Conservation (phyloP, 2,888 invertebrate genomes). For the Thereva nobilitata region DNA sequence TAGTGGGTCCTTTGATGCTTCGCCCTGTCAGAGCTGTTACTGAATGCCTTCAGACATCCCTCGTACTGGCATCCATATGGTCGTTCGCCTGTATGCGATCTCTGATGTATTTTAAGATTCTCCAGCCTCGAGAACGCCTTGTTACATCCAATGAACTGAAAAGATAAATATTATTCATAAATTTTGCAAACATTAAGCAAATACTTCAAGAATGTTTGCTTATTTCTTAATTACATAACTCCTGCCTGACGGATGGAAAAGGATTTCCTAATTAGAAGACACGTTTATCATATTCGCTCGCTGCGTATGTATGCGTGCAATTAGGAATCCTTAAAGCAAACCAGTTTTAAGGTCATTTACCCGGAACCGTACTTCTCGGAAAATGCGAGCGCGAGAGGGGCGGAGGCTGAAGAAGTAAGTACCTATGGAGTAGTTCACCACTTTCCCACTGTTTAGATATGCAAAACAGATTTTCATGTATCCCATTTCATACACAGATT, state of each 20-base stretch:
- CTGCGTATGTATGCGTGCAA: too few relatives aligned
- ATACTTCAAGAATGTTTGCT: conserved; percentile 6
- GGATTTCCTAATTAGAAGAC: too few relatives aligned
- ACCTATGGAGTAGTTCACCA: conserved; percentile 15
- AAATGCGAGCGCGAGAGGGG: too few relatives aligned
- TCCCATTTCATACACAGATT: conserved; percentile 19
- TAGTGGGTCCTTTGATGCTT: conserved; percentile 99
- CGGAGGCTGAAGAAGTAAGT: neutral
- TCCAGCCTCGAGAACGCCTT: conserved; percentile 97
- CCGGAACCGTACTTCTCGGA: too few relatives aligned
- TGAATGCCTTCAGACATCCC: conserved; percentile 94
- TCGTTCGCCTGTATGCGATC: conserved; percentile 94
- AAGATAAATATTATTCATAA: conserved; percentile 41
- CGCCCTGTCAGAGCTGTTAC: conserved; percentile 97
- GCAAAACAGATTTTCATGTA: conserved; percentile 33
- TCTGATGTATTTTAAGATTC: conserved; percentile 95
- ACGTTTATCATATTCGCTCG: too few relatives aligned
- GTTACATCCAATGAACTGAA: conserved; percentile 88
- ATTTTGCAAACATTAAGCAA: conserved; percentile 38
- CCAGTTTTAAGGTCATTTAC: too few relatives aligned
- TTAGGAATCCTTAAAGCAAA: too few relatives aligned
- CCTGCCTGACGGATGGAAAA: too few relatives aligned
- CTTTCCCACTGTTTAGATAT: conserved; percentile 30
- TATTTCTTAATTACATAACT: neutral
- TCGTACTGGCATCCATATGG: conserved; percentile 94